phyloP scores from a whole-genome alignment of 2,797 vertebrate genomes.

The Triplophysa yarkandensis region DNA sequence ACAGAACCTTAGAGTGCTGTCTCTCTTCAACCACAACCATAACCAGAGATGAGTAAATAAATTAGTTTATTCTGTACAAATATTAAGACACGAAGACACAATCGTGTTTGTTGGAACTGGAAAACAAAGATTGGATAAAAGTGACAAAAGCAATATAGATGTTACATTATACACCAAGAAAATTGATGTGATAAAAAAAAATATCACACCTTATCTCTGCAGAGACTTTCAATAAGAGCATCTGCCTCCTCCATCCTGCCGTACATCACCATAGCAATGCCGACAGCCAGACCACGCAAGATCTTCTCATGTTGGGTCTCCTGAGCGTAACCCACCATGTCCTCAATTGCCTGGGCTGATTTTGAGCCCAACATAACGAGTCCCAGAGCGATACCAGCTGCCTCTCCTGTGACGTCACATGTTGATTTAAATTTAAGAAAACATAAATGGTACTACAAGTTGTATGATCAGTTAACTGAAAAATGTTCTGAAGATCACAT shows the following conservation, averaged over 20 bases:
- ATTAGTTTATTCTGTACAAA: neutral
- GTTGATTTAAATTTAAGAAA: neutral
- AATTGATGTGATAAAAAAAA: neutral
- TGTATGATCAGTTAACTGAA: neutral
- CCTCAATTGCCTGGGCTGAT: conserved; percentile 97
- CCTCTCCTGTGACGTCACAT: conserved; percentile 81
- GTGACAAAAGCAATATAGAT: too few relatives aligned
- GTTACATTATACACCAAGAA: too few relatives aligned
- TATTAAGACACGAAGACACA: neutral
- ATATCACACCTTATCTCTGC: conserved; percentile 90
- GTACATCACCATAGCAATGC: conserved; percentile 97
- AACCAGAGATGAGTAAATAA: conserved; percentile 4
- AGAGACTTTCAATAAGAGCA: conserved; percentile 96
- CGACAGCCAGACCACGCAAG: conserved; percentile 92
- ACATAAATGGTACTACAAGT: neutral
- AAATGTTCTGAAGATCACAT: conserved; percentile 24
- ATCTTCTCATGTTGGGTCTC: conserved; percentile 99
- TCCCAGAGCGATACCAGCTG: conserved; percentile 92
- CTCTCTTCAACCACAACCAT: conserved; percentile 43
- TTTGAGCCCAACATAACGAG: conserved; percentile 98
- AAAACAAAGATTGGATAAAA: too few relatives aligned
- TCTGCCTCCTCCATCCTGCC: conserved; percentile 98
- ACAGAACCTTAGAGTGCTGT: conserved; percentile 60
- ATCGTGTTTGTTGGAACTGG: neutral
- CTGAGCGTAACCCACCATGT: conserved; percentile 98